phyloP scores from a whole-genome alignment of 2,888 invertebrate species.

The Dinocampus coccinellae region DNA sequence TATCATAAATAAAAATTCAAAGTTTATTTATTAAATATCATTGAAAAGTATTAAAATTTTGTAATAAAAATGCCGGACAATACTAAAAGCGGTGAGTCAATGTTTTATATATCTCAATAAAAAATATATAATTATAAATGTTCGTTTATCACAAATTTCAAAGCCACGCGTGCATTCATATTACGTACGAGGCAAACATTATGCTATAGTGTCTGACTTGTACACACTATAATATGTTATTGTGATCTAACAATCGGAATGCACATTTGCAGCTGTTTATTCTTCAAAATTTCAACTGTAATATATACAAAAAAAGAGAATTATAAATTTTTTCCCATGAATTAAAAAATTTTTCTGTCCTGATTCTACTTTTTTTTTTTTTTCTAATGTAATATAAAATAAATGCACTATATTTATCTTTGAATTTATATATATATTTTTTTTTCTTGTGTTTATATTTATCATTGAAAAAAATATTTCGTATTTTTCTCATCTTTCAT shows the following conservation, averaged over 20 bases:
- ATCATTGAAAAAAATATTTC: neutral
- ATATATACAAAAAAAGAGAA: too few relatives aligned
- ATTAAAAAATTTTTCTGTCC: too few relatives aligned
- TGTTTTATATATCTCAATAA: neutral
- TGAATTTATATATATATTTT: neutral
- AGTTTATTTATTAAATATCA: too few relatives aligned
- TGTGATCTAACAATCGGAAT: neutral
- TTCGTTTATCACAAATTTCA: neutral
- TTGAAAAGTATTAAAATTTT: too few relatives aligned
- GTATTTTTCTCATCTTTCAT: too few relatives aligned
- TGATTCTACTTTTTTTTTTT: too few relatives aligned
- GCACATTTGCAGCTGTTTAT: neutral
- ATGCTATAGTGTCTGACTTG: neutral
- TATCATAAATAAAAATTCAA: too few relatives aligned
- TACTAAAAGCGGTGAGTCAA: slow-evolving; percentile 1
- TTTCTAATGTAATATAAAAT: neutral
- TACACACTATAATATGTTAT: neutral
- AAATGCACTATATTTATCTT: neutral
- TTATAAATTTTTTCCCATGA: too few relatives aligned
- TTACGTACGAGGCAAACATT: neutral
- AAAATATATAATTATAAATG: neutral
- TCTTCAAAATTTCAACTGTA: too few relatives aligned
- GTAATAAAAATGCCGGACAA: neutral
- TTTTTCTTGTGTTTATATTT: neutral
- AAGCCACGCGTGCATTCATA: neutral